Percentiles rank a stretch among this genome's conserved stretches.
These are phyloP conservation scores for Smithornis capensis DNA, from an alignment of 2,113 vertebrate genomes.

Conservation along the genomic window DNA sequence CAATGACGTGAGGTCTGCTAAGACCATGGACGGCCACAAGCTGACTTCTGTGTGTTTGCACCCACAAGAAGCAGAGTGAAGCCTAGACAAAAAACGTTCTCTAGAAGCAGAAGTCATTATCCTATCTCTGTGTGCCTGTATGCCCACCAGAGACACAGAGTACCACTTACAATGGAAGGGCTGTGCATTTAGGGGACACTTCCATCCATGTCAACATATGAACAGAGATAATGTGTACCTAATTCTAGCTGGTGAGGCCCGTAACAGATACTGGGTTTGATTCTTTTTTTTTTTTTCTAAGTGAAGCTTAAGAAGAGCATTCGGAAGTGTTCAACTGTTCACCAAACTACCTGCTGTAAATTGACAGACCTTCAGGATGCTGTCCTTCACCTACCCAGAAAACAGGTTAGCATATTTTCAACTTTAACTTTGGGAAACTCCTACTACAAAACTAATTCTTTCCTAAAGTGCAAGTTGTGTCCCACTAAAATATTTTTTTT, in stretches of 20 bases:
- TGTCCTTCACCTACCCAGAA: not conserved
- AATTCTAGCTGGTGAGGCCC: not conserved
- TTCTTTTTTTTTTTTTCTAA: not conserved
- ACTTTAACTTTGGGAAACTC: not conserved
- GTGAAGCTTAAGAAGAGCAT: not conserved
- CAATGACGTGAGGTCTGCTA: not conserved
- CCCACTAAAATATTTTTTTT: not conserved
- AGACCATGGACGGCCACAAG: not conserved
- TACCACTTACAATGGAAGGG: not conserved
- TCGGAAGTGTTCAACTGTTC: not conserved
- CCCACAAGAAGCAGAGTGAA: not conserved
- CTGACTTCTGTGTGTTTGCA: not conserved
- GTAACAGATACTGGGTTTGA: not conserved
- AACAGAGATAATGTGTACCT: not conserved
- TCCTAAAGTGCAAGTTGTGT: not conserved
- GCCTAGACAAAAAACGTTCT: not conserved
- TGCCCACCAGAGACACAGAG: not conserved
- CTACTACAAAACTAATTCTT: not conserved
- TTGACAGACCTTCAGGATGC: not conserved
- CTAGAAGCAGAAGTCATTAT: not conserved
- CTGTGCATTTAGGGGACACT: not conserved
- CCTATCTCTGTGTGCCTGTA: not conserved
- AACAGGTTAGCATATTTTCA: not conserved
- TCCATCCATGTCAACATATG: rapidly evolving
- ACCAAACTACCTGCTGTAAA: not conserved